Evolutionary conservation across 2,797 vertebrate genomes (phyloP), one percentile per base, ranked within the genome.

Genomic region (Pogoniulus pusillus): DNA sequence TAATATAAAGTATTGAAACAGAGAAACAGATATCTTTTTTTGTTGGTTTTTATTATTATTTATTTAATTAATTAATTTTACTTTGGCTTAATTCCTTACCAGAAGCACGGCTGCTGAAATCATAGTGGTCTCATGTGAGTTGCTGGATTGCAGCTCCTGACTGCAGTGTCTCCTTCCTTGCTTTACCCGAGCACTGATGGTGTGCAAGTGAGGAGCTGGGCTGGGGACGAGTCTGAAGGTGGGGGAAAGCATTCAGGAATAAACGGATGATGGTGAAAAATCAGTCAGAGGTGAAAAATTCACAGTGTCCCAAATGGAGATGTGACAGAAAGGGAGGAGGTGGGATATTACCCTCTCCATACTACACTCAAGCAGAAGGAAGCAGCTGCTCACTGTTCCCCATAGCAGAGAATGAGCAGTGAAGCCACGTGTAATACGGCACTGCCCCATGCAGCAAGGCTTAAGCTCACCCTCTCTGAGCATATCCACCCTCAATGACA

Each of bases 1-100:
- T 85, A 79, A 75, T 69, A 81, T 89, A 87, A 95, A 93, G 91
- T 92, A 94, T 91, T 96, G 81, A 81, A 71, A 75, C 90, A 65
- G 43, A 90, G 89, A 85, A 81, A 65, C 34, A 65, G 35, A 29
- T 45, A 16, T 53, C 27, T 54, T 73, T 41, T 26, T 73, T 74
- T 74, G 85, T 85, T 3, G 6, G 85, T 32, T n/a, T 43, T 65
- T 65, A 12, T 29, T 90, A 66, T 74, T 85, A n/a, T n/a, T n/a
- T n/a, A n/a, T n/a, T n/a, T n/a, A n/a, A n/a, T n/a, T n/a, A n/a
- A n/a, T 88, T 84, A 14, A 54, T 55, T 89, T 88, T 91, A 29
- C 22, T 77, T 83, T 85, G 49, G 12, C 49, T 89, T 80, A 76
- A 78, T 54, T 93, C 39, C 43, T 73, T 16, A 29, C 26, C 4